These are phyloP conservation scores for Aporrectodea caliginosa DNA, from an alignment of 1,140 invertebrate genomes.

Conservation along the genomic window DNA sequence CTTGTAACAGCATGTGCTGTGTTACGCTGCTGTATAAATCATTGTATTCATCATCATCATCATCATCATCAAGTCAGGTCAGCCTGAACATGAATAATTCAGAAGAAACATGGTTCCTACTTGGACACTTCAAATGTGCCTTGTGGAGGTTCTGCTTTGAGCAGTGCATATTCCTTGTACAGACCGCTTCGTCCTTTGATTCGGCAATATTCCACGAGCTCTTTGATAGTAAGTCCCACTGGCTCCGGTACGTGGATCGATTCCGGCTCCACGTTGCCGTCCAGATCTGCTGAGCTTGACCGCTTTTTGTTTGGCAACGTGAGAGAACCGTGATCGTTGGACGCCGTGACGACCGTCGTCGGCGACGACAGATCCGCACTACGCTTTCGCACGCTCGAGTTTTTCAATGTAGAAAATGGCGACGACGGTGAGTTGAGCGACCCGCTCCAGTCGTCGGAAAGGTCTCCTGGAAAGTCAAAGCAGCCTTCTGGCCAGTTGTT, in stretches of 20 bases:
- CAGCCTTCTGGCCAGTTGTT: neutral
- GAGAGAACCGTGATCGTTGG: neutral
- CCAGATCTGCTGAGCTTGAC: neutral
- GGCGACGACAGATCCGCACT: neutral
- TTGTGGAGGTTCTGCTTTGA: conserved; percentile 73
- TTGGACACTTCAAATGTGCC: conserved; percentile 64
- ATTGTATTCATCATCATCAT: too few species aligned
- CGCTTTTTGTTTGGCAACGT: neutral
- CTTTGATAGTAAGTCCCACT: conserved; percentile 66
- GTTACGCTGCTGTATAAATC: too few species aligned
- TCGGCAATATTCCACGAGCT: conserved; percentile 73
- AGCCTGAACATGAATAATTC: conserved; percentile 6
- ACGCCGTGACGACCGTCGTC: neutral
- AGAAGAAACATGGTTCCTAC: conserved; percentile 39
- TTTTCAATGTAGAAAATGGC: conserved; percentile 49
- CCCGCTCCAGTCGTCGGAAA: conserved; percentile 24
- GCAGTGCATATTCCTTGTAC: conserved; percentile 72
- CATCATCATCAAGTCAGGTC: neutral
- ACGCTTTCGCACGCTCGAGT: neutral
- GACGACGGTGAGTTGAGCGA: conserved; percentile 62
- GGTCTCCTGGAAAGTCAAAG: neutral
- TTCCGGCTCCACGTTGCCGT: conserved; percentile 38
- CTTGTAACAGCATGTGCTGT: too few species aligned
- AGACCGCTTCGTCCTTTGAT: conserved; percentile 73
- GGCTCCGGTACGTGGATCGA: conserved; percentile 49